Conservation (phyloP, 2,888 invertebrate genomes). For the Amblyteles armatorius region DNA sequence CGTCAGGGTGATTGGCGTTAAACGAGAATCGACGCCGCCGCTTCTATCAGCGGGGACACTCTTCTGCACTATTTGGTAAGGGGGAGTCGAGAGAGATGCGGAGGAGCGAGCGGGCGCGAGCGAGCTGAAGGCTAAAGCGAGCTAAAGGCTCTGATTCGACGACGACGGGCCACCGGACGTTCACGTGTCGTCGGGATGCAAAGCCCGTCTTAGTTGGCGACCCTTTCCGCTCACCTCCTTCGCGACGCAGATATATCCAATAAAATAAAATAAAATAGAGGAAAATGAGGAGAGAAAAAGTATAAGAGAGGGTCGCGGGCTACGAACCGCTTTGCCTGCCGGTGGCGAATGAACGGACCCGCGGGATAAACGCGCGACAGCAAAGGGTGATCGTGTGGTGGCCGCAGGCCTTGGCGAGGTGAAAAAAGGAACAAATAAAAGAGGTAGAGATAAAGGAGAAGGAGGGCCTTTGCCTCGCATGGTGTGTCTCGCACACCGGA, state of each 20-base stretch:
- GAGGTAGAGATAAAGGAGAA: constrained; percentile 51
- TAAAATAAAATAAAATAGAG: constrained; percentile 24
- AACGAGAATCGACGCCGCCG: constrained; percentile 78
- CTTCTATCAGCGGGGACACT: constrained; percentile 73
- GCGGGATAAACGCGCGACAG: constrained; percentile 55
- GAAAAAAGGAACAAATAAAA: constrained; percentile 14
- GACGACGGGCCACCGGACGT: constrained; percentile 25
- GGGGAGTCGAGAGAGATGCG: constrained; percentile 44
- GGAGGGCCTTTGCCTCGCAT: constrained; percentile 42
- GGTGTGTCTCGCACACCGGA: constrained; percentile 49
- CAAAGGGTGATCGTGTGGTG: constrained; percentile 50
- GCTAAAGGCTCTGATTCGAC: constrained; percentile 29
- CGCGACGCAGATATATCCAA: constrained; percentile 45
- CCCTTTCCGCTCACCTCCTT: constrained; percentile 3
- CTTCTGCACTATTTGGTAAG: constrained; percentile 82
- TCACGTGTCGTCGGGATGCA: constrained; percentile 19
- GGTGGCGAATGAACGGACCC: constrained; percentile 9
- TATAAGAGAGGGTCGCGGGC: constrained; percentile 1
- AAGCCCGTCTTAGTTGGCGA: constrained; percentile 44
- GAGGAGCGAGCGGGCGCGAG: constrained; percentile 14
- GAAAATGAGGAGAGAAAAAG: constrained; percentile 12
- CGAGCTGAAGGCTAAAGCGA: neutral
- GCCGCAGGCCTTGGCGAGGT: constrained; percentile 26
- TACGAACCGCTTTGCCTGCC: constrained; percentile 21
- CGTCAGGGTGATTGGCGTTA: constrained; percentile 82